Base-by-base conservation (phyloP, 2,113 vertebrate genomes). In the Prietella phreatophila region DNA sequence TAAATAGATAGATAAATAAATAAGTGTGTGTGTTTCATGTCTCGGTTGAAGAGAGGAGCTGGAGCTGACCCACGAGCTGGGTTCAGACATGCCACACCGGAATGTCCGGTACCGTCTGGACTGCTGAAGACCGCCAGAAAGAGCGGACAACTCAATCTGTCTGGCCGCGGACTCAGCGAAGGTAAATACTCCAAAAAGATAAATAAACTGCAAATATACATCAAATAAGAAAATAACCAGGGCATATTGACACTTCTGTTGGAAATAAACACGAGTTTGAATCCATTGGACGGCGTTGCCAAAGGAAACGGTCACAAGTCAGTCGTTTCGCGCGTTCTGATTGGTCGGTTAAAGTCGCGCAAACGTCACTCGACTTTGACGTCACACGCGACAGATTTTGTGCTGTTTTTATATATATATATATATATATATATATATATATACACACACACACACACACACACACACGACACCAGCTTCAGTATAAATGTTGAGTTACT, bases 101-200 rank as follows among this genome's bases (percentile, higher is more conserved):
- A 91, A 39, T 85, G 90, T 0, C 33, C 89, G 0, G 91, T 99
- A 0, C 96, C 97, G 0, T 91, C 92, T 78, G 97, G 96, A 0
- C 92, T 98, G 82, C 87, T 99, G 47, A 97, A 96, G 87, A 91
- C 96, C 8, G 98, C 98, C 13, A 92, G 97, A 88, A 96, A 95
- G 82, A 98, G 96, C 92, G 97, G 98, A 1, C 96, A 97, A 87
- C 93, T 99, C 30, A 97, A 98, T 91, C 93, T 99, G 86, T 95
- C 96, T 0, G 96, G 95, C 13, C 94, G 96, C 75, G 95, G 94
- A 71, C 95, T 99, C 50, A 93, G 80, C 0, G 95, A 98, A 93
- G 97, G 97, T 99, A 92, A 2, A 33, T 15, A 79, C 27, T 36
- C n/a, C 33, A 58, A 30, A 58, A 7, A 92, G 1, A 25, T 13